These are phyloP conservation scores for Margarornis squamiger DNA, from an alignment of 2,797 vertebrate genomes.

Conservation along the genomic window DNA sequence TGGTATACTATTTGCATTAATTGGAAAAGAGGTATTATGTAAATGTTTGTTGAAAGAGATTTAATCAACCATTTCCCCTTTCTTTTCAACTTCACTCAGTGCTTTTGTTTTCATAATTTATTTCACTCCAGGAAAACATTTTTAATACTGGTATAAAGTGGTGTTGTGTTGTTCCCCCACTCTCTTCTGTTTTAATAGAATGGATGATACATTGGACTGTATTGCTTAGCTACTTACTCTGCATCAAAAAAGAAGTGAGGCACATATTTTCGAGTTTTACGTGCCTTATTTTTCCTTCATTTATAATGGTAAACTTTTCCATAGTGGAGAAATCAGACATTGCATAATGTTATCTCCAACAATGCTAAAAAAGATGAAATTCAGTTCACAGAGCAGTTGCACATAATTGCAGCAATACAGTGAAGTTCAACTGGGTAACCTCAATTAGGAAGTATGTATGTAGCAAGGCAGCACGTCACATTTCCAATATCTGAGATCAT, in stretches of 20 bases:
- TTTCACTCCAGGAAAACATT: neutral
- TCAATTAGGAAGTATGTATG: conserved; percentile 11
- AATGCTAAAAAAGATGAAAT: neutral
- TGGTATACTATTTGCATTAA: neutral
- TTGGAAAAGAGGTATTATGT: neutral
- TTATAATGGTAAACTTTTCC: neutral
- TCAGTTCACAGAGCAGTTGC: neutral
- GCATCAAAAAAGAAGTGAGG: neutral
- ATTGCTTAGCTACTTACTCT: neutral
- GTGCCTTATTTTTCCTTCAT: neutral
- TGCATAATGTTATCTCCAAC: neutral
- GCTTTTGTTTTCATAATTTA: neutral
- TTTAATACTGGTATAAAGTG: neutral
- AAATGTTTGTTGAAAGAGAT: neutral
- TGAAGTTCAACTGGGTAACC: neutral
- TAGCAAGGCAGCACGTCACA: neutral
- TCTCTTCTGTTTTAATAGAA: neutral
- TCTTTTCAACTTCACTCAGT: neutral
- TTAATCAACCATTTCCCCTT: neutral
- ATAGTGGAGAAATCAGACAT: neutral
- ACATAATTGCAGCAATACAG: conserved; percentile 1
- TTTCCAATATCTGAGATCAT: conserved; percentile 41
- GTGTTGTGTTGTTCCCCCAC: neutral
- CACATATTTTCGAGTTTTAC: neutral
- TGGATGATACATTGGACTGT: neutral